Percentiles rank a stretch among this genome's conserved stretches.
Evolutionary conservation across 2,888 invertebrate genomes (phyloP).

Genomic region (Chironomus tentans): DNA sequence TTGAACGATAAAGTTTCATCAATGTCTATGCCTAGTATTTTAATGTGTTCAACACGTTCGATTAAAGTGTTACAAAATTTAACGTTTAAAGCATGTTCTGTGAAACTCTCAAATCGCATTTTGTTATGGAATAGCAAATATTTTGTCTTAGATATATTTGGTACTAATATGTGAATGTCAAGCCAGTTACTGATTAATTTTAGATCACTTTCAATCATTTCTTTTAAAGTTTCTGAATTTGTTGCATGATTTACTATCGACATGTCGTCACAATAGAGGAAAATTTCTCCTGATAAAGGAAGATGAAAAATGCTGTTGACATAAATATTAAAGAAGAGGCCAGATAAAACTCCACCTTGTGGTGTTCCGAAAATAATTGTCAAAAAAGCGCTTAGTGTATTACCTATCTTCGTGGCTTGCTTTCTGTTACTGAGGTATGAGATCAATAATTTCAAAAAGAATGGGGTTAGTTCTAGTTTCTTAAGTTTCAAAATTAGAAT

Average conservation of each 20-base stretch:
- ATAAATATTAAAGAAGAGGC: background rate
- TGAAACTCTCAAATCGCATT: background rate
- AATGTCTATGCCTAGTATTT: background rate
- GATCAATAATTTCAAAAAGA: background rate
- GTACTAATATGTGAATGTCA: background rate
- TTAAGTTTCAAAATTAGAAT: background rate
- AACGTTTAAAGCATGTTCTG: background rate
- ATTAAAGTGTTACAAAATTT: background rate
- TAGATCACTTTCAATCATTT: background rate
- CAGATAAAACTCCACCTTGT: background rate
- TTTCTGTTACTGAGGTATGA: background rate
- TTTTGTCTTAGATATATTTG: background rate
- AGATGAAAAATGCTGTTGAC: background rate
- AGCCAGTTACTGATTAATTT: background rate
- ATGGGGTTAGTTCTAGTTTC: background rate
- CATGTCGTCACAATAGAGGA: background rate
- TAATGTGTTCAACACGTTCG: background rate
- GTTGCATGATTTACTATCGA: background rate
- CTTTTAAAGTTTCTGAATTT: background rate
- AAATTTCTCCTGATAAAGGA: background rate
- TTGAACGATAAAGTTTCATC: background rate
- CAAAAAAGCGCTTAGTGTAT: background rate
- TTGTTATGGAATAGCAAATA: background rate
- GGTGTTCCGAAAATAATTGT: background rate
- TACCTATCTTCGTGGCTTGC: background rate